A percentile compares a stretch with the other conserved stretches of the same genome.
phyloP scores from a whole-genome alignment of 1,140 invertebrate genomes.

The Hylaeus anthracinus region DNA sequence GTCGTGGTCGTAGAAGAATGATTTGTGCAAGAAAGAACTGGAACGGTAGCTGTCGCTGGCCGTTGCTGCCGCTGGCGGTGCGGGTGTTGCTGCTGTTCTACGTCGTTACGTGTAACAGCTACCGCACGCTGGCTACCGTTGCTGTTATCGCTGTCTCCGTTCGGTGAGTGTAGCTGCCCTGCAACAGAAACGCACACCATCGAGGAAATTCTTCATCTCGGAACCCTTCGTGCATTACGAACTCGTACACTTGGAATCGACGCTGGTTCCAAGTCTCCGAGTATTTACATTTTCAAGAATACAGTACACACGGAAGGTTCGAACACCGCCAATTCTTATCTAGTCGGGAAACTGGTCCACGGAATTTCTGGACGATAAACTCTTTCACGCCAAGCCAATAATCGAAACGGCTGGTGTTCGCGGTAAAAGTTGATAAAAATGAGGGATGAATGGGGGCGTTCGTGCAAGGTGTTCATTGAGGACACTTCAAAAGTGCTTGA shows the following conservation, averaged over 20 bases:
- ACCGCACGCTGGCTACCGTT: constrained; percentile 74
- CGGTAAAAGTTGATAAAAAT: background rate
- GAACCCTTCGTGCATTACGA: too few relatives aligned
- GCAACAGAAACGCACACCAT: constrained; percentile 29
- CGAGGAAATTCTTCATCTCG: background rate
- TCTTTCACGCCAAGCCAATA: background rate
- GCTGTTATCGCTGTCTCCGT: constrained; percentile 75
- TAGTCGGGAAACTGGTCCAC: too few relatives aligned
- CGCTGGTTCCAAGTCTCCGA: too few relatives aligned
- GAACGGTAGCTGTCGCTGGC: constrained; percentile 65
- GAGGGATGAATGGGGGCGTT: background rate
- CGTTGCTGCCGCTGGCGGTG: constrained; percentile 64
- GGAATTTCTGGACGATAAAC: background rate
- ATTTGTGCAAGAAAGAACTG: constrained; percentile 73
- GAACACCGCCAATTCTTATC: too few relatives aligned
- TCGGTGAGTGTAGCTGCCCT: constrained; percentile 78
- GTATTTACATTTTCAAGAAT: too few relatives aligned
- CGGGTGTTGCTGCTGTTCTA: constrained; percentile 69
- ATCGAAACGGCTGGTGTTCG: background rate
- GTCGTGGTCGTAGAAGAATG: constrained; percentile 78
- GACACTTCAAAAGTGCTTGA: background rate
- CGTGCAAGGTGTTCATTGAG: background rate
- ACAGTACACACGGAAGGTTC: background rate
- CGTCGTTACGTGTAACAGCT: constrained; percentile 71
- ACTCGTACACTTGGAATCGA: background rate